Evolutionary conservation across 2,888 invertebrate species (phyloP), one percentile per base, ranked within the genome.

Genomic region (Sabatieria punctata): DNA sequence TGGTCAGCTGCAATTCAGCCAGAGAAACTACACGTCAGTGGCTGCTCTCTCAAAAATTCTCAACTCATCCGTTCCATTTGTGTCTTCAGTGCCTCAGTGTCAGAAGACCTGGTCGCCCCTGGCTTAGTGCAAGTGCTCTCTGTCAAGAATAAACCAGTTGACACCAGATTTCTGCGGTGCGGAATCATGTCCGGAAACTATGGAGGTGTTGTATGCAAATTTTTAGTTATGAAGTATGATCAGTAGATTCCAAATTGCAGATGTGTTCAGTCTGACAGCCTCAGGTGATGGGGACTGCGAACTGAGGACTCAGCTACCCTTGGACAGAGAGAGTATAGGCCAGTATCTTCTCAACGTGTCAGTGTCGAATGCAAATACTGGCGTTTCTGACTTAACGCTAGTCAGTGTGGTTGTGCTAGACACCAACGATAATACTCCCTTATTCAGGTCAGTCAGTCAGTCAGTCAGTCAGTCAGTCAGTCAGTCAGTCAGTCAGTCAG

Each of bases 371-470:
- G 4, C 13, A 2, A 19, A 18, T n/a, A n/a, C 33, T 22, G 8
- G 19, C 15, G 13, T 18, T 18, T 22, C 30, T 11, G 60, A 63
- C 49, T 63, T 53, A 41, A 49, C 60, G 1, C 49, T 58, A 11
- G 57, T 63, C 21, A 55, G 56, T 2, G 55, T 63, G 23, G 54
- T 53, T 1, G 58, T 63, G 2, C 51, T 59, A 63, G 95, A 95
- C 64, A 79, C 85, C 23, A 95, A 95, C 68, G 95, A 95, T 72
- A 93, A 93, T 68, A 74, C 80, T 0, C 95, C 95, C 11, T 23
- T 22, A 8, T 6, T 40, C 23, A 4, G 8, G 30, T 37, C 37
- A 37, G 18, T 37, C 37, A 37, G 37, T 18, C 18, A 18, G 18
- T 8, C 8, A 37, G 18, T 15, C 11, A 37, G 22, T 40, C n/a